Evolutionary conservation across 2,797 vertebrate species (phyloP).

Genomic region (Florisuga fusca): DNA sequence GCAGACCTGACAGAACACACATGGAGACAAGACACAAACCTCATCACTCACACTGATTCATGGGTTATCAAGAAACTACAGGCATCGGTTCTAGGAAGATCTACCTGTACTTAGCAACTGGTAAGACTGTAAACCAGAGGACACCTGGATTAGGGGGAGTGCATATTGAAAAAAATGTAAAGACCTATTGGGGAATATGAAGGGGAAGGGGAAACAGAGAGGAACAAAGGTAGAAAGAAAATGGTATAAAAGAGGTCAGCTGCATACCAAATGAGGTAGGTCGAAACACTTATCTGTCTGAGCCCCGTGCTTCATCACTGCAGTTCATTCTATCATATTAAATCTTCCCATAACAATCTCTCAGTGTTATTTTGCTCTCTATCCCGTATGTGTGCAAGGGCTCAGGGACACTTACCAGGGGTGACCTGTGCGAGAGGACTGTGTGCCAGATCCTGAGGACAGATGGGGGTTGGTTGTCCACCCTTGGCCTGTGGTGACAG

Average conservation of each 20-base stretch:
- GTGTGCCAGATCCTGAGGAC: not conserved
- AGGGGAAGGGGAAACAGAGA: not conserved
- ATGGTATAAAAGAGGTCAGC: not conserved
- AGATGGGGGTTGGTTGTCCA: rapidly evolving
- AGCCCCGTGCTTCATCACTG: not conserved
- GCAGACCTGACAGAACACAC: not conserved
- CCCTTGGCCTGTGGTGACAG: not conserved
- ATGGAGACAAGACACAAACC: not conserved
- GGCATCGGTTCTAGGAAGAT: not conserved
- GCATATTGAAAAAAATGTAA: not conserved
- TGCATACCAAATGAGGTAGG: rapidly evolving
- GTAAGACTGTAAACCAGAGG: not conserved
- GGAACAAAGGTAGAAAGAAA: not conserved
- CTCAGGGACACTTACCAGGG: not conserved
- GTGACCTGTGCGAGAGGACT: rapidly evolving
- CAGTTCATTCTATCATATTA: not conserved
- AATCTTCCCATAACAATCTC: rapidly evolving
- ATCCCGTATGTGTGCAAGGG: not conserved
- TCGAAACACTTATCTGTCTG: not conserved
- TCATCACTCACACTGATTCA: not conserved
- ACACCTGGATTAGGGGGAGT: rapidly evolving
- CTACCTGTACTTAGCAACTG: not conserved
- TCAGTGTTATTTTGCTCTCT: not conserved
- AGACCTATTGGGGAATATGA: not conserved
- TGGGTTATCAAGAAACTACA: not conserved